Conservation (phyloP, 2,888 invertebrate genomes). For the Tenthredo mesomela region DNA sequence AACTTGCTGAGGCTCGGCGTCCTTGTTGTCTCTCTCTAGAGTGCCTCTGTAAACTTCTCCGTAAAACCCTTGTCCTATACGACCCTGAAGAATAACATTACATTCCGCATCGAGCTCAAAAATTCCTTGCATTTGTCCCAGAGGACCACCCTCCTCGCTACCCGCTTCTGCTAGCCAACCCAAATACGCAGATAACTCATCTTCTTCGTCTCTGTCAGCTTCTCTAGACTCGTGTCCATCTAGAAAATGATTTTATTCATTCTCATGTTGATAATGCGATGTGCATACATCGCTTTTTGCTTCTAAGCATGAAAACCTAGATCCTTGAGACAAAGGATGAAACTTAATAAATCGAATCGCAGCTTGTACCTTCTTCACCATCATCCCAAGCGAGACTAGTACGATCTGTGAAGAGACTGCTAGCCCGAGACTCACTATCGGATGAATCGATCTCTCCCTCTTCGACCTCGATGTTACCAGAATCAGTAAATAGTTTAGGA, state of each 20-base stretch:
- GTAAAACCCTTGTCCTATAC: slow-evolving; percentile 89
- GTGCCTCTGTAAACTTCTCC: slow-evolving; percentile 91
- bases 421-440: slow-evolving; percentile 69
- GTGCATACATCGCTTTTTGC: neutral
- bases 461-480: slow-evolving; percentile 62
- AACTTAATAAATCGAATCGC: neutral
- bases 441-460: slow-evolving; percentile 71
- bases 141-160: slow-evolving; percentile 61
- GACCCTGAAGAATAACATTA: slow-evolving; percentile 82
- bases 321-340: neutral
- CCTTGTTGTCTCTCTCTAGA: slow-evolving; percentile 81
- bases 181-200: slow-evolving; percentile 66
- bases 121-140: slow-evolving; percentile 79
- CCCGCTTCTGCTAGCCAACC: slow-evolving; percentile 65
- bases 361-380: slow-evolving; percentile 65
- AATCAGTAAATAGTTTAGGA: slow-evolving; percentile 72
- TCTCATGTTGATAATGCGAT: neutral
- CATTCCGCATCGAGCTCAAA: slow-evolving; percentile 81
- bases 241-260: slow-evolving; percentile 41
- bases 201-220: slow-evolving; percentile 64
- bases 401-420: slow-evolving; percentile 70
- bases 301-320: neutral
- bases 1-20: slow-evolving; percentile 80
- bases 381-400: slow-evolving; percentile 73
- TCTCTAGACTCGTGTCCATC: slow-evolving; percentile 61